Conservation (phyloP, 2,888 invertebrate genomes). For the Aphidius colemani region DNA sequence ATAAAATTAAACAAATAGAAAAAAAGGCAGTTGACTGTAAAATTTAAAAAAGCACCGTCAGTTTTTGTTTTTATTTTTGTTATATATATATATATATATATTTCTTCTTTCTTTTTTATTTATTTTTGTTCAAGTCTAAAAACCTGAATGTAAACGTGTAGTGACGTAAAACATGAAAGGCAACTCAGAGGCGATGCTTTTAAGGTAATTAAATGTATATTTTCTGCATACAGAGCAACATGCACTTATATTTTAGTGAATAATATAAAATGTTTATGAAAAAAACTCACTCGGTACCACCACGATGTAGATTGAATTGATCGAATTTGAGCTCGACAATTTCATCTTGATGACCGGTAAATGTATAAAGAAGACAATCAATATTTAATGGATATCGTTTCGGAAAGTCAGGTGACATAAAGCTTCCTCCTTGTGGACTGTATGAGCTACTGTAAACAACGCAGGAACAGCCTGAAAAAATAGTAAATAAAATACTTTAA, state of each 20-base stretch:
- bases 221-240: too few relatives aligned
- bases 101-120: too few relatives aligned
- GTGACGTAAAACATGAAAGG: too few relatives aligned
- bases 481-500: neutral
- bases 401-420: conserved; percentile 85
- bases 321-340: conserved; percentile 82
- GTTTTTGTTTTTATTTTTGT: too few relatives aligned
- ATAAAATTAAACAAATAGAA: too few relatives aligned
- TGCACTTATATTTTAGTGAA: neutral
- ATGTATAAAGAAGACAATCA: conserved; percentile 84
- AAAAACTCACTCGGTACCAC: conserved; percentile 69
- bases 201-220: too few relatives aligned
- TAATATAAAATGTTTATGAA: neutral
- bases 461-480: conserved; percentile 79
- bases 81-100: too few relatives aligned
- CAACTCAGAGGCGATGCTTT: too few relatives aligned
- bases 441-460: conserved; percentile 79
- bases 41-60: too few relatives aligned
- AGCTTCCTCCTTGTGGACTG: conserved; percentile 77
- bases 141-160: too few relatives aligned
- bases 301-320: conserved; percentile 76
- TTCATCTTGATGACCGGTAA: conserved; percentile 77
- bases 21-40: too few relatives aligned
- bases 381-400: conserved; percentile 74
- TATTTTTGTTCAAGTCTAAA: too few relatives aligned